These are phyloP conservation scores for Siderastrea radians DNA, from an alignment of 92 coral and sea anemone genomes.

Conservation along the genomic window DNA sequence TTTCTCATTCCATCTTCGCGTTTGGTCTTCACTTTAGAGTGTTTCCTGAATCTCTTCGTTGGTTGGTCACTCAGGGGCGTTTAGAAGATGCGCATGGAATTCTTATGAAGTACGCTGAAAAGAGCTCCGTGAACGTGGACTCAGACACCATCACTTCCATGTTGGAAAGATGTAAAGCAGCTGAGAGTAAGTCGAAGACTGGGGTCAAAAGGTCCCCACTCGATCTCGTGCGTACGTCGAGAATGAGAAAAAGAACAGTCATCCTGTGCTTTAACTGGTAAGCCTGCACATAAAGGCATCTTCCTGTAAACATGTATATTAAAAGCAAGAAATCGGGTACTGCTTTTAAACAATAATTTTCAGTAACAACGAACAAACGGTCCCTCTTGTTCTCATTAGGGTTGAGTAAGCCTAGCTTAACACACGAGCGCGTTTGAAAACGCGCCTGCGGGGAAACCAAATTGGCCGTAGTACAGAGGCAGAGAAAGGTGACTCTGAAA, in stretches of 20 bases:
- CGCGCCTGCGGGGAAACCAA: too few relatives aligned
- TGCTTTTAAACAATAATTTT: too few relatives aligned
- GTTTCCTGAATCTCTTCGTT: constrained; percentile 81
- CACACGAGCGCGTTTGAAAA: too few relatives aligned
- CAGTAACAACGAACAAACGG: too few relatives aligned
- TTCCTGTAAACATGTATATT: too few relatives aligned
- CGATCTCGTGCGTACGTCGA: constrained; percentile 35
- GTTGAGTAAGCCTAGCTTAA: too few relatives aligned
- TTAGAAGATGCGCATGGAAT: constrained; percentile 54
- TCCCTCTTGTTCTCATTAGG: too few relatives aligned
- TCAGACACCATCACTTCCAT: constrained; percentile 41
- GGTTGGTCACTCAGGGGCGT: constrained; percentile 66
- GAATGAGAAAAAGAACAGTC: constrained; percentile 40
- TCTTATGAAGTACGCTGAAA: constrained; percentile 61
- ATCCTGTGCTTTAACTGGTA: constrained; percentile 56
- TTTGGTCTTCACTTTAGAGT: constrained; percentile 1
- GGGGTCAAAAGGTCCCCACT: constrained; percentile 21
- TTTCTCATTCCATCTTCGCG: background rate
- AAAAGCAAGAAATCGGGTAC: too few relatives aligned
- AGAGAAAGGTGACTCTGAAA: too few relatives aligned
- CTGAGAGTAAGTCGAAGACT: background rate
- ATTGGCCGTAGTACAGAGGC: too few relatives aligned
- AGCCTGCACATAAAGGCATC: background rate
- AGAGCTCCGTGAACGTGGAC: constrained; percentile 54
- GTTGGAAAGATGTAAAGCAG: constrained; percentile 17